Evolutionary conservation across 2,888 invertebrate species (phyloP).

Genomic region (Amblyjoppa proteus): DNA sequence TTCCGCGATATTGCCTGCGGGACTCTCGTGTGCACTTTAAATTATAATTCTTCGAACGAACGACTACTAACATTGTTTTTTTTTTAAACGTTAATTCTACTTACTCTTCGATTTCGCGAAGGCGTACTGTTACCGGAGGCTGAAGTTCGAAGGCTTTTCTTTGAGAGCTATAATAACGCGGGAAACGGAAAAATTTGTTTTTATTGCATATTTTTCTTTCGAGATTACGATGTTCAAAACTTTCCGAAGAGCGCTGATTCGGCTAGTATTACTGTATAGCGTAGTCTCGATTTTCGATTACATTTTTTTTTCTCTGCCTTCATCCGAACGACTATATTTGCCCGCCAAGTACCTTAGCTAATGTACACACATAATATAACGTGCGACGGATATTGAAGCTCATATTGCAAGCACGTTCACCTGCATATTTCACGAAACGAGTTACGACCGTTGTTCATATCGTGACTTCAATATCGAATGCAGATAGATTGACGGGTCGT

Average conservation of each 20-base stretch:
- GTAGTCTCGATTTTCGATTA: neutral
- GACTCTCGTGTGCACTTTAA: conserved; percentile 48
- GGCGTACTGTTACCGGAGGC: neutral
- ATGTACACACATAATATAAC: neutral
- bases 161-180: neutral
- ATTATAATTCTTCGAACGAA: conserved; percentile 51
- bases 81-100: neutral
- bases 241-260: neutral
- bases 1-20: conserved; percentile 56
- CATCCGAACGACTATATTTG: conserved; percentile 12
- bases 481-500: conserved; percentile 8
- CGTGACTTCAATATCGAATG: neutral
- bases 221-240: neutral
- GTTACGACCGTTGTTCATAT: conserved; percentile 12
- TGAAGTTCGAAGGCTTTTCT: neutral
- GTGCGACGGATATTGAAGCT: conserved; percentile 1
- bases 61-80: neutral
- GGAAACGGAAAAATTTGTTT: neutral
- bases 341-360: conserved; percentile 38
- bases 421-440: conserved; percentile 5
- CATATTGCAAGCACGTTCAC: neutral
- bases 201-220: neutral
- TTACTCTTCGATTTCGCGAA: neutral
- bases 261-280: neutral
- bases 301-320: neutral